phyloP scores from a whole-genome alignment of 2,113 vertebrate species.

The Riparia riparia region DNA sequence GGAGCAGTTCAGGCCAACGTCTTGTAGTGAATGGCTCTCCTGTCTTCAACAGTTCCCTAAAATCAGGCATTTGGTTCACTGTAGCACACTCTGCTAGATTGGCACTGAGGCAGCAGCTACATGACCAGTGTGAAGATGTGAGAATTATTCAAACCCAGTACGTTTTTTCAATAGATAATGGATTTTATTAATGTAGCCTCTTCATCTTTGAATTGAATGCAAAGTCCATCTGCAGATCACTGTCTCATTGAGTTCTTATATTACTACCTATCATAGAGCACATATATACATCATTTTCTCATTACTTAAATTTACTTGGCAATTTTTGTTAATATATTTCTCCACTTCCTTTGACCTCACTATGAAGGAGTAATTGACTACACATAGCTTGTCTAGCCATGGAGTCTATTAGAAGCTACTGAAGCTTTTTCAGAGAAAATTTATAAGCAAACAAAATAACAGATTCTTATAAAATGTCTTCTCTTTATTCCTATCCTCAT shows the following conservation, averaged over 20 bases:
- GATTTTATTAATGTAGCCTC: neutral
- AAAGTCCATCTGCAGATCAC: neutral
- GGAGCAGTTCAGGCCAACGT: neutral
- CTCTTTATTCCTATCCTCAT: neutral
- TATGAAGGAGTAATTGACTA: neutral
- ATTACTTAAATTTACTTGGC: neutral
- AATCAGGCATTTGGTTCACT: fast-evolving
- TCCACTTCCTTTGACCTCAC: neutral
- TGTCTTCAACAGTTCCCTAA: neutral
- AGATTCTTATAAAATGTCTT: neutral
- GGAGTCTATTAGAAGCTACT: neutral
- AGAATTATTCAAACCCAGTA: neutral
- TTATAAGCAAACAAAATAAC: neutral
- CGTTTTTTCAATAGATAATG: neutral
- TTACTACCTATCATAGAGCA: neutral
- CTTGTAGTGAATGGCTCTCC: neutral
- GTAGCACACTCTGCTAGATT: neutral
- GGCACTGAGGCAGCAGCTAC: neutral
- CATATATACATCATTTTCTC: neutral
- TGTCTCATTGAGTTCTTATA: neutral
- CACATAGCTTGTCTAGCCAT: neutral
- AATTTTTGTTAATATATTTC: neutral
- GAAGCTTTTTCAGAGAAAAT: neutral
- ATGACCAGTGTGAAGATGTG: neutral
- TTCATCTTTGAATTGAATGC: neutral